Base-by-base conservation (phyloP, 2,888 invertebrate species). In the Yponomeuta plumbellus region DNA sequence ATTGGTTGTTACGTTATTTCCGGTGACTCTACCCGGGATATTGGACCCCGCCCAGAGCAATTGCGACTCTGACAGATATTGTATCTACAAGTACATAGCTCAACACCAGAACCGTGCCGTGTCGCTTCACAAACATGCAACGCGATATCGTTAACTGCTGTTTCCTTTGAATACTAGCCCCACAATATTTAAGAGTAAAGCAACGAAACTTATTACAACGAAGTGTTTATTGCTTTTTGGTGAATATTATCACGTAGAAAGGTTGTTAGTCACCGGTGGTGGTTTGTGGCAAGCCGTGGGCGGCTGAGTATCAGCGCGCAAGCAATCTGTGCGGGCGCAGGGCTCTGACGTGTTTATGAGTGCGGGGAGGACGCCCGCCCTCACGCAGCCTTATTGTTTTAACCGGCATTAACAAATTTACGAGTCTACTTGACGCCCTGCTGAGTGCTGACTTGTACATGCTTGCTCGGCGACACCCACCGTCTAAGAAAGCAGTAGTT, bases 261-360 rank as follows among this genome's bases (percentile, higher is more conserved):
- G 65, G 52, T 64, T 52, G 64, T 64, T 64, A 64, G 64, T 52
- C 52, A 64, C 23, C 56, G 39, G 58, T 52, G 44, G 65, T n/a
- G 66, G 23, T 52, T 52, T 52, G 44, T 20, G 57, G 23, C 23
- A 56, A 13, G 56, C 20, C 40, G 66, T 66, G 66, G 66, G 67
- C 64, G 81, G 80, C 86, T 85, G 81, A 73, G 78, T 87, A 86
- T 84, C 85, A 74, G 81, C 77, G 76, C 11, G 65, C 67, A 40
- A n/a, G 62, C 66, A 59, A 84, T 84, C 85, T 84, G 88, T 85
- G 87, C 85, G 87, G 84, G 80, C 85, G 80, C 76, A 77, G 76
- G 71, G 70, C 74, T 79, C 79, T 85, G 89, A 89, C 81, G 86
- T 82, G 85, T 89, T 90, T 89, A 90, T 81, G 88, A 82, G 77